Percentiles rank a stretch among this genome's conserved stretches.
phyloP scores from a whole-genome alignment of 53 echinoderm and acorn worm species.

The Patiria pectinifera region DNA sequence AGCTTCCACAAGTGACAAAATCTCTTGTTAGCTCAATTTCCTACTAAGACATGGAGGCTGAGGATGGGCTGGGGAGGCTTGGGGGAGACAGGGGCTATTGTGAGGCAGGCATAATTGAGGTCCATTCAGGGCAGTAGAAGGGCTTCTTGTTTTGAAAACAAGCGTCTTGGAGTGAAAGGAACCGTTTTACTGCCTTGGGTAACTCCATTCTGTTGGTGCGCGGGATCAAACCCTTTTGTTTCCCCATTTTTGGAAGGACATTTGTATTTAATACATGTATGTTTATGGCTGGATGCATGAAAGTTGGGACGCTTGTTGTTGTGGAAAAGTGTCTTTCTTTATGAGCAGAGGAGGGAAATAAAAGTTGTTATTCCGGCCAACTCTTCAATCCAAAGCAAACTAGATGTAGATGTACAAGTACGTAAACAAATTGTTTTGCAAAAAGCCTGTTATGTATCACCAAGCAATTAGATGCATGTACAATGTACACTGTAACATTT shows the following conservation, averaged over 20 bases:
- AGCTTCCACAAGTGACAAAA: background rate
- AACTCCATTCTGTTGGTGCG: background rate
- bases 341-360: background rate
- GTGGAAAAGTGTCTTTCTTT: background rate
- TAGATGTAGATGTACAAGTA: too few relatives aligned
- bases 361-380: too few relatives aligned
- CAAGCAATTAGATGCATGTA: too few relatives aligned
- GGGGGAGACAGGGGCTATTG: background rate
- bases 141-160: conserved; percentile 46
- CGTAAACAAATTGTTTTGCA: too few relatives aligned
- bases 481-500: too few relatives aligned
- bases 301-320: background rate
- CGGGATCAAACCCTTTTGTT: background rate
- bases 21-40: background rate
- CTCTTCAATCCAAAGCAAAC: too few relatives aligned
- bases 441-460: too few relatives aligned
- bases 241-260: background rate
- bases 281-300: background rate
- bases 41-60: too few relatives aligned
- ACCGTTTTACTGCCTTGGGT: conserved; percentile 16
- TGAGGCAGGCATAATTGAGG: background rate
- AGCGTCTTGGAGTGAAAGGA: background rate
- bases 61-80: too few relatives aligned
- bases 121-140: background rate
- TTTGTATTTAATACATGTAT: background rate